phyloP scores from a whole-genome alignment of 1,140 invertebrate species.

The Scylla paramamosain region DNA sequence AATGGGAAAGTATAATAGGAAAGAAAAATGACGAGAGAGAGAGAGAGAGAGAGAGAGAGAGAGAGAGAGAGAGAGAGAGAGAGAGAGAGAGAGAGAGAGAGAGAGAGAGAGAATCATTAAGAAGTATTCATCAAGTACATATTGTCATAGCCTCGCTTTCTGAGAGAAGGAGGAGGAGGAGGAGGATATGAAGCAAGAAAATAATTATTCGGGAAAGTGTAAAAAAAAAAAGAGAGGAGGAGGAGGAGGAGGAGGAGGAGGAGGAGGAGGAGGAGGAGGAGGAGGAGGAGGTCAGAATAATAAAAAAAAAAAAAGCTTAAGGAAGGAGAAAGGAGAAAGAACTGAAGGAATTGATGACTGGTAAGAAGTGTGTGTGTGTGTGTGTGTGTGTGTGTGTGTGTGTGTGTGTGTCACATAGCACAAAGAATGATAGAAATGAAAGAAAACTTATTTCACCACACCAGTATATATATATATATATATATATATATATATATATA shows the following conservation, averaged over 20 bases:
- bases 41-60: neutral
- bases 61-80: conserved; percentile 26
- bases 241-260: neutral
- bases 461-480: too few relatives aligned
- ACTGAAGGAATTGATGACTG: too few relatives aligned
- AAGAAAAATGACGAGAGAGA: neutral
- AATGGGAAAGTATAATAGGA: neutral
- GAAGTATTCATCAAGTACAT: too few relatives aligned
- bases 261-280: neutral
- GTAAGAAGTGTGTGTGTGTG: neutral
- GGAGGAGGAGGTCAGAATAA: neutral
- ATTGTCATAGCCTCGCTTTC: too few relatives aligned
- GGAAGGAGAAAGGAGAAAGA: neutral
- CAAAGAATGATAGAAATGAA: too few relatives aligned
- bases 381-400: too few relatives aligned
- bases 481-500: too few relatives aligned
- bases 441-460: too few relatives aligned
- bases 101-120: conserved; percentile 28
- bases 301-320: neutral
- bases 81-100: conserved; percentile 38
- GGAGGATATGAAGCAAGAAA: neutral
- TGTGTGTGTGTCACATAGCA: too few relatives aligned
- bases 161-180: too few relatives aligned
- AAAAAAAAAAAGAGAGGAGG: neutral
- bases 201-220: neutral